phyloP scores from a whole-genome alignment of 1,140 invertebrate species.

The Rhopalosiphum padi region DNA sequence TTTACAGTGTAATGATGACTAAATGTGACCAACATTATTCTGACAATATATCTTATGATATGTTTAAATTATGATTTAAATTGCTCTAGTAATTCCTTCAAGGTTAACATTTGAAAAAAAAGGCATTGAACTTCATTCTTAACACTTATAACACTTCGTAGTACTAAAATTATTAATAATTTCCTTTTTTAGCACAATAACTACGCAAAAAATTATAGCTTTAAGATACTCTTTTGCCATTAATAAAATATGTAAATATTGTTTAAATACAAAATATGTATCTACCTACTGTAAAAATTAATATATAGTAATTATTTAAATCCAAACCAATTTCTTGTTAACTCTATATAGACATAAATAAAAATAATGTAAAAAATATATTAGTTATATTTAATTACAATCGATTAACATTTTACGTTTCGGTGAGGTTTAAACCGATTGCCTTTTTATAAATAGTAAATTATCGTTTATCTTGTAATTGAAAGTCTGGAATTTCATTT shows the following conservation, averaged over 20 bases:
- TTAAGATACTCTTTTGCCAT: no score
- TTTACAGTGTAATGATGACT: background rate
- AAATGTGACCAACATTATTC: background rate
- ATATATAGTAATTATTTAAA: background rate
- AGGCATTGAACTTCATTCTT: background rate
- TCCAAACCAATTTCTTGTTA: background rate
- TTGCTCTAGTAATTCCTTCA: background rate
- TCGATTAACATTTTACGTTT: background rate
- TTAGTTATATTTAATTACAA: background rate
- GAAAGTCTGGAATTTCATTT: background rate
- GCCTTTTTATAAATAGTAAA: background rate
- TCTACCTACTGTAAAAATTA: no score
- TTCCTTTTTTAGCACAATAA: no score
- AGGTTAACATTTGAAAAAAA: background rate
- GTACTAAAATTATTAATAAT: no score
- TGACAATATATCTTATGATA: background rate
- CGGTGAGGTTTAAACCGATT: background rate
- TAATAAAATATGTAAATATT: no score
- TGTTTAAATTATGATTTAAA: background rate
- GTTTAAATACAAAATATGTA: background rate
- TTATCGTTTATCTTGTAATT: background rate
- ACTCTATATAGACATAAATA: background rate
- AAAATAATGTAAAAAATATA: background rate
- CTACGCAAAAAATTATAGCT: no score
- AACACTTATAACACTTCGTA: no score